These are phyloP conservation scores for Calcarius ornatus DNA, from an alignment of 2,113 vertebrate species.

Conservation along the genomic window DNA sequence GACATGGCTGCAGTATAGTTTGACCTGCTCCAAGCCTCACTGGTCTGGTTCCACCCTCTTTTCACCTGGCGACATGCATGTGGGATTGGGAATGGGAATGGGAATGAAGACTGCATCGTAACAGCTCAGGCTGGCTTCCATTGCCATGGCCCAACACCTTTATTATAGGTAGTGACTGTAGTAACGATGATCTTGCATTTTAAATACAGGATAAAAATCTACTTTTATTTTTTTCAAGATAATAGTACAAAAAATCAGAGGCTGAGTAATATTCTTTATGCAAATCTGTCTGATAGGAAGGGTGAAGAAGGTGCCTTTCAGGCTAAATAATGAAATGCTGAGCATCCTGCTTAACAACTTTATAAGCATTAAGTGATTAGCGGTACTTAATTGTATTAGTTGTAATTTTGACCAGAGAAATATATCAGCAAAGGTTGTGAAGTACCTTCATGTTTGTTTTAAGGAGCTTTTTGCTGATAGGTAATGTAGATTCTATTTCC, in stretches of 20 bases:
- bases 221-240: neutral
- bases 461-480: neutral
- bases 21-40: neutral
- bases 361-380: neutral
- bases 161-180: neutral
- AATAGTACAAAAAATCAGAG: neutral
- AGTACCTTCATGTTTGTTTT: neutral
- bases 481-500: neutral
- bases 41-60: neutral
- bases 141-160: neutral
- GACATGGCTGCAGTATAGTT: fast-evolving
- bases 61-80: neutral
- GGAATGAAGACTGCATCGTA: neutral
- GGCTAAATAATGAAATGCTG: neutral
- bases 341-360: neutral
- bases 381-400: neutral
- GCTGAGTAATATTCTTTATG: neutral
- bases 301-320: neutral
- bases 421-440: neutral
- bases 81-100: neutral
- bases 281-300: neutral
- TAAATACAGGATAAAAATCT: neutral
- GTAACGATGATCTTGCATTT: neutral
- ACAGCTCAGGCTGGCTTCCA: neutral
- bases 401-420: neutral